A percentile compares a stretch with the other conserved stretches of the same genome.
These are phyloP conservation scores for Iselma pallidipennis DNA, from an alignment of 2,888 invertebrate genomes.

Conservation along the genomic window DNA sequence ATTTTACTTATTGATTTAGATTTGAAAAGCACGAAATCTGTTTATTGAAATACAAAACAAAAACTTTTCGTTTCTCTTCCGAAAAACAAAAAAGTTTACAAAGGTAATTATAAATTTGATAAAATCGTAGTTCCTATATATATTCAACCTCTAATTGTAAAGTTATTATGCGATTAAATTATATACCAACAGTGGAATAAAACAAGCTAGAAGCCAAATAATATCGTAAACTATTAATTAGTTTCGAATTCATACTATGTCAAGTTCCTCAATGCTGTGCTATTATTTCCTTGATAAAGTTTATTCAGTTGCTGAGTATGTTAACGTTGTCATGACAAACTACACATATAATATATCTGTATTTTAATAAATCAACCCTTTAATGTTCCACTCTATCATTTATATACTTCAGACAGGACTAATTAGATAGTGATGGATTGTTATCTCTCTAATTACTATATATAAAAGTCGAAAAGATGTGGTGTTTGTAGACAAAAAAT, in stretches of 20 bases:
- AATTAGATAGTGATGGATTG: too few relatives aligned
- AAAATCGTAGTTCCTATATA: background rate
- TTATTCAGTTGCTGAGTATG: background rate
- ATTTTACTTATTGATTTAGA: background rate
- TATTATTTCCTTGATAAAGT: background rate
- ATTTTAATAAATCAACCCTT: background rate
- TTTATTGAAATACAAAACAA: background rate
- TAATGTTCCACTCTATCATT: too few relatives aligned
- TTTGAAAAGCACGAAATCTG: background rate
- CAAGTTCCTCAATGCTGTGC: too few relatives aligned
- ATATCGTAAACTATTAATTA: constrained; percentile 16
- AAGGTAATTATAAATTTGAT: background rate
- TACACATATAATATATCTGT: too few relatives aligned
- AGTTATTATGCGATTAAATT: background rate
- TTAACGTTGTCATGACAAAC: background rate
- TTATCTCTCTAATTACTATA: too few relatives aligned
- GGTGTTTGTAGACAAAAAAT: too few relatives aligned
- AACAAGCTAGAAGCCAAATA: background rate
- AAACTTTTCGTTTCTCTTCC: background rate
- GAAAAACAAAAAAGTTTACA: too few relatives aligned
- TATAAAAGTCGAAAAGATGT: too few relatives aligned
- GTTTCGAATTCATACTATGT: constrained; percentile 13
- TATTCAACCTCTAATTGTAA: background rate
- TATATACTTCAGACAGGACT: too few relatives aligned
- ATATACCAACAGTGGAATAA: background rate